Evolutionary conservation across 2,797 vertebrate genomes (phyloP).

Genomic region (Phalanger gymnotis): DNA sequence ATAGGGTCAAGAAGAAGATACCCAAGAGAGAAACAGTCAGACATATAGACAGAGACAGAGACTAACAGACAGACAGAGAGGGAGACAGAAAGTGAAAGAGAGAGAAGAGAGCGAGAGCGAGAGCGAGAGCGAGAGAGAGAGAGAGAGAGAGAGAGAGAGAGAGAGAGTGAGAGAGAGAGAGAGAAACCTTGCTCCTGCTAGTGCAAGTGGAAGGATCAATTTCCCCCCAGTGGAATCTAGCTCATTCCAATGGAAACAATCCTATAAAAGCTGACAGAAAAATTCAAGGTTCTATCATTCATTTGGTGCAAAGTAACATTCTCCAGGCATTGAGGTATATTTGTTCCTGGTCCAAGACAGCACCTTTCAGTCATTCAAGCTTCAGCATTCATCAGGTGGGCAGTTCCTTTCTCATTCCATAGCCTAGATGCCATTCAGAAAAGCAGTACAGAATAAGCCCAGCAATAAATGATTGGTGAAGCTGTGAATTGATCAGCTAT

Average conservation of each 20-base stretch:
- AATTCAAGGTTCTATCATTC: neutral
- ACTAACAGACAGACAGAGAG: fast-evolving
- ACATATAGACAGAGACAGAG: neutral
- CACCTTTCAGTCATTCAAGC: neutral
- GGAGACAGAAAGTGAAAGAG: too few relatives aligned
- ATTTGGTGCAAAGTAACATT: neutral
- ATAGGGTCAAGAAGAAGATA: neutral
- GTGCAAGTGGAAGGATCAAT: neutral
- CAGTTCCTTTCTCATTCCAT: neutral
- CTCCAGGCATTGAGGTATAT: neutral
- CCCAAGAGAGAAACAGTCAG: neutral
- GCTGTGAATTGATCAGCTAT: neutral
- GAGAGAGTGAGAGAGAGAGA: neutral
- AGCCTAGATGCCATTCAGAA: neutral
- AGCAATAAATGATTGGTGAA: too few relatives aligned
- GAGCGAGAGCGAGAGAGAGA: fast-evolving
- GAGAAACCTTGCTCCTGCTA: neutral
- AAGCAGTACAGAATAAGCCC: neutral
- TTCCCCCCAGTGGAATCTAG: neutral
- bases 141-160: too few relatives aligned
- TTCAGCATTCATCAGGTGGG: neutral
- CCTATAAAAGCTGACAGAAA: neutral
- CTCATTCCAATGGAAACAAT: neutral
- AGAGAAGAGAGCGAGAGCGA: too few relatives aligned
- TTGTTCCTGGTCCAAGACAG: neutral